These are phyloP conservation scores for Nymphalis polychloros DNA, from an alignment of 2,888 invertebrate species.

Conservation along the genomic window DNA sequence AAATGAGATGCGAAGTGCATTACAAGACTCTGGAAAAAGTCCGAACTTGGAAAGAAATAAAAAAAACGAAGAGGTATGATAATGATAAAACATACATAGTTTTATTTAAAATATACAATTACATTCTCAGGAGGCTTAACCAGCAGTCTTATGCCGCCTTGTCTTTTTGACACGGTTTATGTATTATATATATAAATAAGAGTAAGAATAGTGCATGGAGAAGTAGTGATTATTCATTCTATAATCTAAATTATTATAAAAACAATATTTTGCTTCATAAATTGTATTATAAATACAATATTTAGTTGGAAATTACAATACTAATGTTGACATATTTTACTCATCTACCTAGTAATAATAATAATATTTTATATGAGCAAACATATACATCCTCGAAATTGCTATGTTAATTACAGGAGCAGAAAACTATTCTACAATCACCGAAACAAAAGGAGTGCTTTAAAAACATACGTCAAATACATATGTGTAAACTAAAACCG, in stretches of 20 bases:
- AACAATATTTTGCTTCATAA: no score
- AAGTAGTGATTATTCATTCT: no score
- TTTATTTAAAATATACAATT: background rate
- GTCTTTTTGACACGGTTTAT: no score
- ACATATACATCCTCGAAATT: conserved; percentile 15
- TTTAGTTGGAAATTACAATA: no score
- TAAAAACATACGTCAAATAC: conserved; percentile 55
- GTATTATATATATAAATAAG: no score
- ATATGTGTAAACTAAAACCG: conserved; percentile 56
- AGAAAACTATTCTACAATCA: conserved; percentile 56
- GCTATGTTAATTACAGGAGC: conserved; percentile 50
- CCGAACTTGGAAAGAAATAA: conserved; percentile 46
- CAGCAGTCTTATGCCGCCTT: no score
- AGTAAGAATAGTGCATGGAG: no score
- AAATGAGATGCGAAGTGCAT: conserved; percentile 32
- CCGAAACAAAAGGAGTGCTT: conserved; percentile 44
- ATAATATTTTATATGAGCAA: conserved; percentile 3
- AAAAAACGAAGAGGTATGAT: conserved; percentile 46
- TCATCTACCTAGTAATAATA: no score
- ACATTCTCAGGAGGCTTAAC: no score
- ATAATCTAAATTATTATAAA: no score
- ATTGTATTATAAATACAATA: no score
- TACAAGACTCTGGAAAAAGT: conserved; percentile 46
- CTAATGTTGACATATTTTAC: no score
- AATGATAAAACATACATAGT: background rate